Evolutionary conservation across 2,797 vertebrate genomes (phyloP).

Genomic region (Amniataba percoides): DNA sequence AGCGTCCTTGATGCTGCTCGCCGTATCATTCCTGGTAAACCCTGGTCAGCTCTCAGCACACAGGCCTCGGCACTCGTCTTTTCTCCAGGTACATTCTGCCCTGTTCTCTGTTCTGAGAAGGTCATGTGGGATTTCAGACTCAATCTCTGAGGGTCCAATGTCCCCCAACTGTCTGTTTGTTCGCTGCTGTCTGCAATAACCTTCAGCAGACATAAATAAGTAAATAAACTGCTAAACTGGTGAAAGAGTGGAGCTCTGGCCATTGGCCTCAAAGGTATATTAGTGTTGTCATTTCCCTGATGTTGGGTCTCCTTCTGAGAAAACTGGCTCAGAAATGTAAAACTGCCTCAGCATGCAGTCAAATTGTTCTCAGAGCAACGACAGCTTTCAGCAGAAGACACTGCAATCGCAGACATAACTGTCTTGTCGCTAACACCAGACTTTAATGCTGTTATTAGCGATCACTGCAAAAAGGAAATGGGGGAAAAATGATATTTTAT

Average conservation of each 20-base stretch:
- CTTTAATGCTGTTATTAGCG: conserved; percentile 46
- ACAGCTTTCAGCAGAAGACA: conserved; percentile 46
- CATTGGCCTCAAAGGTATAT: conserved; percentile 43
- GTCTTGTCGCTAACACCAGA: conserved; percentile 20
- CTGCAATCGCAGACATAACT: conserved; percentile 30
- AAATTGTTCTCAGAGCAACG: conserved; percentile 48
- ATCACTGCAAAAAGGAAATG: conserved; percentile 27
- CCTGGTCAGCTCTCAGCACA: conserved; percentile 32
- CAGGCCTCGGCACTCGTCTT: conserved; percentile 44
- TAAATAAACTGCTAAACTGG: conserved; percentile 36
- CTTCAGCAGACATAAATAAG: conserved; percentile 47
- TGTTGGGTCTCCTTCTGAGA: conserved; percentile 46
- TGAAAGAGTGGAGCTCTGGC: conserved; percentile 27
- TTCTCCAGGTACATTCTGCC: conserved; percentile 36
- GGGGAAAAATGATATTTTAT: conserved; percentile 31
- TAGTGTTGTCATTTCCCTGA: conserved; percentile 47
- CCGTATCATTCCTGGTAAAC: conserved; percentile 60
- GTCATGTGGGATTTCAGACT: conserved; percentile 67
- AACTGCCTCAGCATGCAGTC: conserved; percentile 41
- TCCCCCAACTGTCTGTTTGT: conserved; percentile 54
- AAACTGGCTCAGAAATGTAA: conserved; percentile 39
- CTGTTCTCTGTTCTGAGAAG: conserved; percentile 51
- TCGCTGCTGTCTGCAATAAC: conserved; percentile 55
- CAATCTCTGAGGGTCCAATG: conserved; percentile 44
- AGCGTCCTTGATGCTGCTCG: conserved; percentile 56